Percentiles rank a stretch among this genome's conserved stretches.
Conservation (phyloP, 2,888 invertebrate species). For the Pseudoips prasinana region DNA sequence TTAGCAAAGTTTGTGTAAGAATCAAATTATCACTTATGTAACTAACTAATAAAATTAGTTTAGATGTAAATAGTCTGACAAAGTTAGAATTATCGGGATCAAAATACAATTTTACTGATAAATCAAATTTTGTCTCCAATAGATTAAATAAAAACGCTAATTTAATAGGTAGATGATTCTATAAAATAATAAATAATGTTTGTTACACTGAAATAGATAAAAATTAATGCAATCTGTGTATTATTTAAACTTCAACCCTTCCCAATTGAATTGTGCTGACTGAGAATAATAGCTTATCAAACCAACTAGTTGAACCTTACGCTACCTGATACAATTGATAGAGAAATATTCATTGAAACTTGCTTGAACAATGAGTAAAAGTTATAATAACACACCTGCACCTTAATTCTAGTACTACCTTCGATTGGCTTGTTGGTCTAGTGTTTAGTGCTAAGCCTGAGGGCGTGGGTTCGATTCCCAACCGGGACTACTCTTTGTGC, state of each 20-base stretch:
- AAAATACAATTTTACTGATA: constrained; percentile 26
- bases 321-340: no score
- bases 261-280: no score
- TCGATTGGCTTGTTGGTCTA: no score
- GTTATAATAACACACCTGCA: no score
- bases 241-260: constrained; percentile 23
- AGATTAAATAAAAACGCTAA: constrained; percentile 54
- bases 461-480: no score
- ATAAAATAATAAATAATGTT: constrained; percentile 66
- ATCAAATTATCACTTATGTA: constrained; percentile 30
- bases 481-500: no score
- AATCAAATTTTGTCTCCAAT: constrained; percentile 48
- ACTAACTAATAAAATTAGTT: constrained; percentile 28
- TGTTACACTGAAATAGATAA: constrained; percentile 80
- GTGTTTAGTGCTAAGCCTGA: no score
- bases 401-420: no score
- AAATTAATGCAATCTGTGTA: constrained; percentile 43
- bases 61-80: constrained; percentile 43
- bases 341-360: no score
- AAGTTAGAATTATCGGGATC: constrained; percentile 30
- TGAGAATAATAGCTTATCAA: no score
- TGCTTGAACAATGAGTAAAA: no score
- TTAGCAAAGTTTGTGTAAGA: constrained; percentile 22
- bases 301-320: no score
- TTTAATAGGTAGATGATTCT: constrained; percentile 65